These are phyloP conservation scores for Sebastes kiyomatsui DNA, from an alignment of 2,797 vertebrate species.

Conservation along the genomic window DNA sequence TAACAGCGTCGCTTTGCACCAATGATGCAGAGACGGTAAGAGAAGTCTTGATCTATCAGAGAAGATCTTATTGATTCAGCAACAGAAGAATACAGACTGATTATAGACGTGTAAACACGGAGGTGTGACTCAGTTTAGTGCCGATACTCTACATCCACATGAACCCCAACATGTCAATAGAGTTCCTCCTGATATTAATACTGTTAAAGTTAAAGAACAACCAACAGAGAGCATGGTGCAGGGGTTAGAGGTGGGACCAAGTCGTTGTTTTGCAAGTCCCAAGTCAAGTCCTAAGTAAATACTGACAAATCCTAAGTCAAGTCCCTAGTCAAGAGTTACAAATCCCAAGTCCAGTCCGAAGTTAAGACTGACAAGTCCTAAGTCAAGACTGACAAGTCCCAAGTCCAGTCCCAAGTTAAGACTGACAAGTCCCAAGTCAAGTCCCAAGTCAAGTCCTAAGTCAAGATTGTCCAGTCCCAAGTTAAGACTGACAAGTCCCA, in stretches of 20 bases:
- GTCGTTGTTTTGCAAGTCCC: no score
- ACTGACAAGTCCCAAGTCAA: no score
- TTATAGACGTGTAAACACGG: conserved; percentile 37
- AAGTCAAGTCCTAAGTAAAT: no score
- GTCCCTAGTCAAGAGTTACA: no score
- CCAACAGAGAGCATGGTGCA: background rate
- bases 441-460: no score
- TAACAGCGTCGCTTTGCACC: conserved; percentile 71
- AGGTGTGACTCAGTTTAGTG: conserved; percentile 41
- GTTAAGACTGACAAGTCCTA: no score
- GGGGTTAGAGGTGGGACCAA: no score
- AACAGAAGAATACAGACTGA: conserved; percentile 6
- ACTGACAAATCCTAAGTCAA: no score
- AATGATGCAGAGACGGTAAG: conserved; percentile 14
- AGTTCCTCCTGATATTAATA: background rate
- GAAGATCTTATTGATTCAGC: conserved; percentile 43
- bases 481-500: accelerated
- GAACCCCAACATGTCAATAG: conserved; percentile 27
- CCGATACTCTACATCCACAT: conserved; percentile 22
- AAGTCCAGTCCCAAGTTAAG: no score
- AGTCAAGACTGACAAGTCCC: no score
- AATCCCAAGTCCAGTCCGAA: no score
- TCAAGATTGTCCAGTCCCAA: accelerated
- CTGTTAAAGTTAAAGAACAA: background rate
- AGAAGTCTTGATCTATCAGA: background rate